Evolutionary conservation across 2,797 vertebrate species (phyloP).

Genomic region (Dryobates pubescens): DNA sequence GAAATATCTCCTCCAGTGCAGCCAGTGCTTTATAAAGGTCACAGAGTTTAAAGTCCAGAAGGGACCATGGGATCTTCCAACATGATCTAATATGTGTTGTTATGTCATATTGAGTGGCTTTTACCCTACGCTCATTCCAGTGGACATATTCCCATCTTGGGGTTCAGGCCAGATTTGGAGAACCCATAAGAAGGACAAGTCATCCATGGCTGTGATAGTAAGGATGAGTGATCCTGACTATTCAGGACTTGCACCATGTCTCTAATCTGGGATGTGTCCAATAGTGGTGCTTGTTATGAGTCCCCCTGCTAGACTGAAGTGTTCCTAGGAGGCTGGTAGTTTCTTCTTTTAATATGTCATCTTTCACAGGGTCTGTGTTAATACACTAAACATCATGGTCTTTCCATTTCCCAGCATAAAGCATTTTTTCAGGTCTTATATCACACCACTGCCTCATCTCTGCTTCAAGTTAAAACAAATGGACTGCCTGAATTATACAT

Average conservation of each 20-base stretch:
- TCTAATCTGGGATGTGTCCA: background rate
- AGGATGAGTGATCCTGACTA: background rate
- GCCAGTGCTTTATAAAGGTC: slow-evolving; percentile 14
- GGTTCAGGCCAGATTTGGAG: background rate
- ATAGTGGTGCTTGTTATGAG: background rate
- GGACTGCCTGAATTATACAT: background rate
- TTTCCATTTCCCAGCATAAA: background rate
- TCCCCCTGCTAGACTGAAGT: background rate
- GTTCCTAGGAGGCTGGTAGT: background rate
- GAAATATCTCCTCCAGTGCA: slow-evolving; percentile 8
- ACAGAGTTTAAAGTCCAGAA: slow-evolving; percentile 6
- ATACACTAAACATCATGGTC: background rate
- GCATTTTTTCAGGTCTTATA: background rate
- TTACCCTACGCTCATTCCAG: background rate
- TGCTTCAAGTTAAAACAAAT: background rate
- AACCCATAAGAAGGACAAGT: background rate
- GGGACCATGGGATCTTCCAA: background rate
- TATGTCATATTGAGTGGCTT: background rate
- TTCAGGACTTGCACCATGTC: background rate
- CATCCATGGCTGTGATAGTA: background rate
- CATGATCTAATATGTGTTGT: background rate
- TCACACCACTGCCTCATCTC: background rate
- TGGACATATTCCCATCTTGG: background rate
- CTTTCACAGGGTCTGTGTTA: background rate
- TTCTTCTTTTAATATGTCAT: background rate